These are phyloP conservation scores for Cladorhizidae sp. DNA, from an alignment of 37 sponge, comb jelly and placozoan genomes.

Conservation along the genomic window DNA sequence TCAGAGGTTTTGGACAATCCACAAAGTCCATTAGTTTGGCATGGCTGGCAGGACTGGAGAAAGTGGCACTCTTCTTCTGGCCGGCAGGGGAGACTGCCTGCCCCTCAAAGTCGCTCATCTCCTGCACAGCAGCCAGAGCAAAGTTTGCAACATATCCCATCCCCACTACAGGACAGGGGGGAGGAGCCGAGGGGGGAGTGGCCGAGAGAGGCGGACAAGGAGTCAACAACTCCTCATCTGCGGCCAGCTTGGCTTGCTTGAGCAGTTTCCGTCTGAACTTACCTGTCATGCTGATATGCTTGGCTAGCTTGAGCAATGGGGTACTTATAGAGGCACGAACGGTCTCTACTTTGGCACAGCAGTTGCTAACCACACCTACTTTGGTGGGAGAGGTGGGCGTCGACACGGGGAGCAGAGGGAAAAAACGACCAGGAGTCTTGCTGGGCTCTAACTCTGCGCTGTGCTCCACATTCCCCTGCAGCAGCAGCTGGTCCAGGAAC, in stretches of 20 bases:
- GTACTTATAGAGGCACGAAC: neutral
- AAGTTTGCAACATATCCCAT: neutral
- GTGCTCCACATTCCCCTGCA: conserved; percentile 21
- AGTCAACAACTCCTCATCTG: neutral
- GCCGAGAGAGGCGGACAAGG: conserved; percentile 6
- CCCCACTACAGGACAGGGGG: neutral
- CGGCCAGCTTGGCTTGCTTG: neutral
- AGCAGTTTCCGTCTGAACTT: neutral
- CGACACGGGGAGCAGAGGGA: neutral
- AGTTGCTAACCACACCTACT: conserved; percentile 16
- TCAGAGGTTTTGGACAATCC: neutral
- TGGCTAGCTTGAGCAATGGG: conserved; percentile 37
- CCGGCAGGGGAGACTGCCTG: neutral
- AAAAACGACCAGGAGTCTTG: neutral
- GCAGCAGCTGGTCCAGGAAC: conserved; percentile 20
- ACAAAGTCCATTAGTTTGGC: neutral
- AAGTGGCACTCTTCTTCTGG: too few species aligned
- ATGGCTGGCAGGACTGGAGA: neutral
- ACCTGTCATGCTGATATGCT: conserved; percentile 40
- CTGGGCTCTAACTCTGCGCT: neutral
- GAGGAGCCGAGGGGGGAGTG: neutral
- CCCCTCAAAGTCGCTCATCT: neutral
- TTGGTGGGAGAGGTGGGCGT: neutral
- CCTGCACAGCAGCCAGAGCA: neutral
- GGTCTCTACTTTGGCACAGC: conserved; percentile 11